Percentiles rank a stretch among this genome's conserved stretches.
These are phyloP conservation scores for Metalampra italica DNA, from an alignment of 2,888 invertebrate species.

Conservation along the genomic window DNA sequence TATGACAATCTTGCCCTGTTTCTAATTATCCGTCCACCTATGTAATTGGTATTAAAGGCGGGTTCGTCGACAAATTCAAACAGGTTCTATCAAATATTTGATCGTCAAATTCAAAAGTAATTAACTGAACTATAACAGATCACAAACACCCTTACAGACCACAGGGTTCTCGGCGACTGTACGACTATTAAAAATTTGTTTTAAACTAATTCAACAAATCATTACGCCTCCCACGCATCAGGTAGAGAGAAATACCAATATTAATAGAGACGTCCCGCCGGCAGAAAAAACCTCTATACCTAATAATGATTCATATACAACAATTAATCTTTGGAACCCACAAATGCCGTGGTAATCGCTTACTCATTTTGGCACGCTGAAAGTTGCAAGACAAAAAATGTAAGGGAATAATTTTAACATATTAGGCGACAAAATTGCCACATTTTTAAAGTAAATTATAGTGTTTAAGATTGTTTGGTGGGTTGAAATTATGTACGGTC, in stretches of 20 bases:
- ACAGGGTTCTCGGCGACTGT: background rate
- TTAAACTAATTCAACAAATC: constrained; percentile 45
- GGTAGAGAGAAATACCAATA: constrained; percentile 47
- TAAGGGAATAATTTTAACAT: constrained; percentile 60
- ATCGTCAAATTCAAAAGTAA: constrained; percentile 32
- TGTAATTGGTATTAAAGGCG: no score
- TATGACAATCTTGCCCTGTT: no score
- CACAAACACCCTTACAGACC: constrained; percentile 13
- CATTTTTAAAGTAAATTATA: constrained; percentile 58
- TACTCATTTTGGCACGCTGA: constrained; percentile 65
- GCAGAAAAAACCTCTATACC: constrained; percentile 38
- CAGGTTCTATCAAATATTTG: constrained; percentile 18
- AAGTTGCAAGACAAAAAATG: constrained; percentile 36
- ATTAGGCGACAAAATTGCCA: constrained; percentile 73
- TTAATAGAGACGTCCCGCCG: constrained; percentile 54
- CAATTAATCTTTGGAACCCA: constrained; percentile 66
- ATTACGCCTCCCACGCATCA: constrained; percentile 56
- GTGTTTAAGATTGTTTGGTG: constrained; percentile 52
- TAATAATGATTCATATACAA: constrained; percentile 49
- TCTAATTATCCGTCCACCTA: no score
- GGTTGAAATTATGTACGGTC: constrained; percentile 51
- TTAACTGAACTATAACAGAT: constrained; percentile 24
- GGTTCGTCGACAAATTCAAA: constrained; percentile 3
- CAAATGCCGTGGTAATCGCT: constrained; percentile 59
- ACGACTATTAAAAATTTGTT: constrained; percentile 19